Evolutionary conservation across 2,888 invertebrate species (phyloP), one percentile per base, ranked within the genome.

Genomic region (Stegophylla sp.): DNA sequence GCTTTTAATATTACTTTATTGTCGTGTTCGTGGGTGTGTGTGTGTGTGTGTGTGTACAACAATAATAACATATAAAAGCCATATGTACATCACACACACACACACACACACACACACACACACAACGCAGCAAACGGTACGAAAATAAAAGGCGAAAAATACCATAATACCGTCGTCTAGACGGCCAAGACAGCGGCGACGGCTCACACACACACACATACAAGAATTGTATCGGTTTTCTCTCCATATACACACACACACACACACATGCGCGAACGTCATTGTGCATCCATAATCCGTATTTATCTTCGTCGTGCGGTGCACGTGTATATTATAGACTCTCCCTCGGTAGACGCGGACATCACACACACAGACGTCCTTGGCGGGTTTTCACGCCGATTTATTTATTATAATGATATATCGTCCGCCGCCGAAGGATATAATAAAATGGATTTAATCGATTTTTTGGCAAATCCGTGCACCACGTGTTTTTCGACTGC

Each of bases 111-210:
- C 23, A 56, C 53, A 56, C 43, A 26, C 26, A 34, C 43, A 61
- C 71, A 71, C n/a, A 26, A n/a, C n/a, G n/a, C n/a, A n/a, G n/a
- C 71, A 45, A 72, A 43, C 13, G 56, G 26, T 63, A 63, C 63
- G 63, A 74, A 74, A 74, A 74, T 51, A 74, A 74, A 74, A 74
- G 63, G 51, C 63, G 63, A 74, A 63, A 63, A 74, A 74, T 63
- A 74, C 63, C 74, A 34, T 71, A 15, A 15, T 56, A 51, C 34
- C 43, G 28, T 74, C 74, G 74, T 74, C 63, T 74, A 74, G 74
- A 74, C 74, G 74, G 74, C 48, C 23, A n/a, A 17, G 53, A 1
- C 53, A 20, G 53, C 9, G 23, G 51, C 51, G 48, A 2, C n/a
- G 7, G 5, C 51, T 4, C 17, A 17, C 51, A 17, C 5, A 17